phyloP scores from a whole-genome alignment of 2,888 invertebrate species.

The Epinotia nisella region DNA sequence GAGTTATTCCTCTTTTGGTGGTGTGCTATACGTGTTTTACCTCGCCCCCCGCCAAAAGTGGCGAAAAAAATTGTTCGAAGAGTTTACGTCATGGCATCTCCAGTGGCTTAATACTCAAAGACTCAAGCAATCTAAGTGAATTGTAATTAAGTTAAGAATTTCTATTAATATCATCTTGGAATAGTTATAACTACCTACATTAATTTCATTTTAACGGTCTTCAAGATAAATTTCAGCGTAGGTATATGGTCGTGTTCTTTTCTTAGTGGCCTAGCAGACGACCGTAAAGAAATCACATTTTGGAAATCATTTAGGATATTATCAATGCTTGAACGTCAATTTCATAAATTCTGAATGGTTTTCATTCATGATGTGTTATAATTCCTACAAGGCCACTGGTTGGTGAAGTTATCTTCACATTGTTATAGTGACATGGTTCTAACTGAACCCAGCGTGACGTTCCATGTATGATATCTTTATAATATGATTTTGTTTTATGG shows the following conservation, averaged over 20 bases:
- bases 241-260: not conserved
- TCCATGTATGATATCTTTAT: constrained; percentile 37
- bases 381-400: not conserved
- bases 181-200: not conserved
- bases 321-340: not conserved
- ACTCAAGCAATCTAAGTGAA: not conserved
- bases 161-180: not conserved
- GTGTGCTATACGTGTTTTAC: no score
- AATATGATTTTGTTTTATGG: constrained; percentile 35
- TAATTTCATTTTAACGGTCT: not conserved
- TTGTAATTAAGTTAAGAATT: not conserved
- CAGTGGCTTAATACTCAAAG: no score
- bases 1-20: no score
- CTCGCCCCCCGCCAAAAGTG: no score
- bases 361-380: not conserved
- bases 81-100: no score
- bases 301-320: not conserved
- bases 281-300: not conserved
- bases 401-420: constrained; percentile 1
- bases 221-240: not conserved
- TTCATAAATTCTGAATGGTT: not conserved
- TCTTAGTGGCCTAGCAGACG: not conserved
- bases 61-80: no score
- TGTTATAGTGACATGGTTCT: constrained; percentile 51
- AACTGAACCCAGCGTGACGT: constrained; percentile 45